Percentiles rank a stretch among this genome's conserved stretches.
Conservation (phyloP, 2,888 invertebrate species). For the Allolobophora icterica region DNA sequence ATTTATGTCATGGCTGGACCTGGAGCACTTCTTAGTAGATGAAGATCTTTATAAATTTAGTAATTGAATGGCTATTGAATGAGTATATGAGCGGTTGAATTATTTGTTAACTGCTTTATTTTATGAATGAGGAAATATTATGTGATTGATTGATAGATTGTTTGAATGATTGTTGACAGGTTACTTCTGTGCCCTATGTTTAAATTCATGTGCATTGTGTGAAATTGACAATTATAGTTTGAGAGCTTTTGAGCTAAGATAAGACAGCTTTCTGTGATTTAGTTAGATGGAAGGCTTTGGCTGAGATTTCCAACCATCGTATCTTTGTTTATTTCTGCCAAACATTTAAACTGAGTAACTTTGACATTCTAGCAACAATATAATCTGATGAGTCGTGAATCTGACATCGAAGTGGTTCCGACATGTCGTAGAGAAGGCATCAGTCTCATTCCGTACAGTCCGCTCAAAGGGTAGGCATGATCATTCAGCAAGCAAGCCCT, state of each 20-base stretch:
- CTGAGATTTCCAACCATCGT: too few species aligned
- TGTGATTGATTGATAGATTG: neutral
- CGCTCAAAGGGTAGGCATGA: conserved; percentile 54
- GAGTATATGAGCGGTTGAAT: neutral
- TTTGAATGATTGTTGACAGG: neutral
- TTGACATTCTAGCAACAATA: conserved; percentile 56
- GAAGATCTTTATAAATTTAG: too few species aligned
- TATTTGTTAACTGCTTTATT: neutral
- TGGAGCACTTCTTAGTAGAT: too few species aligned
- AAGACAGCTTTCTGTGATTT: too few species aligned
- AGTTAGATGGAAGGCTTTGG: too few species aligned
- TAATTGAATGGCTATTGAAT: neutral
- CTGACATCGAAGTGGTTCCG: conserved; percentile 57
- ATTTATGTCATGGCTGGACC: neutral
- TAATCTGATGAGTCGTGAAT: conserved; percentile 54
- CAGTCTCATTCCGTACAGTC: conserved; percentile 60
- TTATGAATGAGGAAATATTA: neutral
- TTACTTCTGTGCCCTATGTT: neutral
- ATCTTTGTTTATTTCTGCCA: too few species aligned
- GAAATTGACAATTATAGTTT: too few species aligned
- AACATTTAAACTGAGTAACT: too few species aligned
- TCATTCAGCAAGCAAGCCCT: too few species aligned
- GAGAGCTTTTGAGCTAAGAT: too few species aligned
- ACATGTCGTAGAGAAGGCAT: conserved; percentile 57
- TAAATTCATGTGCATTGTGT: neutral